Percentiles rank a stretch among this genome's conserved stretches.
Evolutionary conservation across 2,113 vertebrate genomes (phyloP).

Genomic region (Butastur rufipennis): DNA sequence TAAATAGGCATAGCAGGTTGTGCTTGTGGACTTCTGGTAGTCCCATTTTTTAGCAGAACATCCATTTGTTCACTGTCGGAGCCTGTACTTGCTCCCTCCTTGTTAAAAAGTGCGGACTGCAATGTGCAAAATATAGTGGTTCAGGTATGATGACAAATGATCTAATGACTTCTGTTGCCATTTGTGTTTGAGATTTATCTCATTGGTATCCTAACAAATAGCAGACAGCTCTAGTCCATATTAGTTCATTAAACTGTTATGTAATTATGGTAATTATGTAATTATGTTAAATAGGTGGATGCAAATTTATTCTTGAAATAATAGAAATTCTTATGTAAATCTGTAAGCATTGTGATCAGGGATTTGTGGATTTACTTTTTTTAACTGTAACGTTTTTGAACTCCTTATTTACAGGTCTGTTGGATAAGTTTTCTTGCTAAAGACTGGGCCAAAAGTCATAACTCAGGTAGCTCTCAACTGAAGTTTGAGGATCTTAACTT

Average conservation of each 20-base stretch:
- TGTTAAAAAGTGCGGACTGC: background rate
- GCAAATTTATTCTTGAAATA: background rate
- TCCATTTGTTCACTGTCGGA: background rate
- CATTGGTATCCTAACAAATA: background rate
- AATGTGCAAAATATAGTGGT: background rate
- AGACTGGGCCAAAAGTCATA: background rate
- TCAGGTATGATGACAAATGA: background rate
- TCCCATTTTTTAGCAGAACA: background rate
- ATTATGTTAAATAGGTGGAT: background rate
- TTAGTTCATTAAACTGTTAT: background rate
- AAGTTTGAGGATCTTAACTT: background rate
- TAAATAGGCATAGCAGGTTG: background rate
- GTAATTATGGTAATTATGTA: background rate
- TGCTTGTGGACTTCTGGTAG: background rate
- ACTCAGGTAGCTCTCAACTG: background rate
- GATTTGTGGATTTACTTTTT: conserved; percentile 55
- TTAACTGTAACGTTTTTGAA: background rate
- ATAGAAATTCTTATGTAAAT: background rate
- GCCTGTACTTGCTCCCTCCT: background rate
- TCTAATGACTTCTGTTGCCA: background rate
- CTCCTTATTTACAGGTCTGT: background rate
- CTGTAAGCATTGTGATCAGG: background rate
- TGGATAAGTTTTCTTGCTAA: background rate
- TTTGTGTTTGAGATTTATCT: background rate
- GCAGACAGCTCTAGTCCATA: background rate